Conservation (phyloP, 2,113 vertebrate species). For the Leptosomus discolor region DNA sequence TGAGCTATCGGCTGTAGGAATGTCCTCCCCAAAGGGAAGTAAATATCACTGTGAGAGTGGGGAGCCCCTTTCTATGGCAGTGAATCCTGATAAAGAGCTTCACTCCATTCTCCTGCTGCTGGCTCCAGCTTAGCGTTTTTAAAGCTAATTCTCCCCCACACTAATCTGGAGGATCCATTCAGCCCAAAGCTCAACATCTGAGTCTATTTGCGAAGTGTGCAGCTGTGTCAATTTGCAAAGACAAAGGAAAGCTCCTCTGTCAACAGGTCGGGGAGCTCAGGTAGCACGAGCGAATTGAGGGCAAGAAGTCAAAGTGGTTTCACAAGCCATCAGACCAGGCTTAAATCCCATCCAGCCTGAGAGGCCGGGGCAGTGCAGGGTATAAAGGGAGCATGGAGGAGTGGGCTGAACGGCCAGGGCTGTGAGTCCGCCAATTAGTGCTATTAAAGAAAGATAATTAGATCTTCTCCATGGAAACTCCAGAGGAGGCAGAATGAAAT, state of each 20-base stretch:
- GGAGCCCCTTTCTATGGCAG: constrained; percentile 57
- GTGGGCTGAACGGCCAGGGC: constrained; percentile 55
- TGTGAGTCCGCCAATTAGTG: constrained; percentile 70
- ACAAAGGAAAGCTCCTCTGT: constrained; percentile 80
- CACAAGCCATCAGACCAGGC: constrained; percentile 52
- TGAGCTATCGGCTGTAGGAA: constrained; percentile 34
- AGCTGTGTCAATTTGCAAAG: constrained; percentile 93
- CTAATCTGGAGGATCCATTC: constrained; percentile 77
- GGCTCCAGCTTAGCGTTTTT: constrained; percentile 71
- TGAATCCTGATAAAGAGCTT: constrained; percentile 72
- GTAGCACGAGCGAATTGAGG: constrained; percentile 80
- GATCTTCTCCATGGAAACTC: constrained; percentile 74
- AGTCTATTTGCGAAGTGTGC: constrained; percentile 85
- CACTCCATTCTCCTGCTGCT: constrained; percentile 66
- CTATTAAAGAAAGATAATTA: constrained; percentile 76
- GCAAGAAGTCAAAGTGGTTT: constrained; percentile 76
- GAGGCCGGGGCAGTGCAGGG: constrained; percentile 19
- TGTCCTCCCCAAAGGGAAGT: constrained; percentile 56
- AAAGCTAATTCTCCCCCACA: constrained; percentile 67
- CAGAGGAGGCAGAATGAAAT: constrained; percentile 53
- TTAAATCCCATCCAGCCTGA: constrained; percentile 54
- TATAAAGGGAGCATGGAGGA: constrained; percentile 38
- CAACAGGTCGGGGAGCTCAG: constrained; percentile 79
- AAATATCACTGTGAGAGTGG: constrained; percentile 28
- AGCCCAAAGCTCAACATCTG: constrained; percentile 74